Evolutionary conservation across 2,797 vertebrate genomes (phyloP), one percentile per base, ranked within the genome.

Genomic region (Atherinosoma microstoma): DNA sequence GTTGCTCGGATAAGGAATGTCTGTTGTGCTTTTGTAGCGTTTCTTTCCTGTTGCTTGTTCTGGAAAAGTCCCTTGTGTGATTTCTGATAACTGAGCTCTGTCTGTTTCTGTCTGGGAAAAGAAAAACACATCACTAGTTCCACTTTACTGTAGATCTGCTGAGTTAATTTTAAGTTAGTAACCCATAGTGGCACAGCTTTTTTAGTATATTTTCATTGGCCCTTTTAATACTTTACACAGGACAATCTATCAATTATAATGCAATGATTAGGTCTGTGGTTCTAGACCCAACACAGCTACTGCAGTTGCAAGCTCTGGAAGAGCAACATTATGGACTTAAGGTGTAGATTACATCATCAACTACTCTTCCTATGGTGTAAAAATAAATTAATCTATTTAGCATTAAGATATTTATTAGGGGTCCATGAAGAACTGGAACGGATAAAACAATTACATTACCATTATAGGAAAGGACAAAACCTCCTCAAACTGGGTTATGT

Each of bases 21-120:
- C 76, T 13, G 81, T 79, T 32, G 82, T 82, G 13, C 81, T 87
- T 73, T 79, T 87, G 64, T 89, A 70, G 3, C 8, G 6, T 2
- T 29, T 65, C 22, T 58, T 81, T 13, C 38, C 24, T 20, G 38
- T 24, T 40, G 20, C 7, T 38, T 69, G 54, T 3, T 71, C 60
- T 18, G 66, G 20, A 61, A 64, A 70, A 57, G 4, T 36, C 6
- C 47, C 62, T 51, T 22, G 30, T 24, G 35, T 47, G 7, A 27
- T 18, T 20, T 69, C 38, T 0, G 10, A 30, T 24, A 53, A 2
- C 30, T 32, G 38, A 1, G 22, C 1, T 0, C 12, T 24, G 9
- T 53, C 30, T 51, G 8, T 0, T 0, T 73, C 30, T 1, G 20
- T 18, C 72, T 78, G 30, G 13, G 12, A 47, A 58, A 38, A 24